phyloP scores from a whole-genome alignment of 2,113 vertebrate genomes.

The Brevimyrus niger region DNA sequence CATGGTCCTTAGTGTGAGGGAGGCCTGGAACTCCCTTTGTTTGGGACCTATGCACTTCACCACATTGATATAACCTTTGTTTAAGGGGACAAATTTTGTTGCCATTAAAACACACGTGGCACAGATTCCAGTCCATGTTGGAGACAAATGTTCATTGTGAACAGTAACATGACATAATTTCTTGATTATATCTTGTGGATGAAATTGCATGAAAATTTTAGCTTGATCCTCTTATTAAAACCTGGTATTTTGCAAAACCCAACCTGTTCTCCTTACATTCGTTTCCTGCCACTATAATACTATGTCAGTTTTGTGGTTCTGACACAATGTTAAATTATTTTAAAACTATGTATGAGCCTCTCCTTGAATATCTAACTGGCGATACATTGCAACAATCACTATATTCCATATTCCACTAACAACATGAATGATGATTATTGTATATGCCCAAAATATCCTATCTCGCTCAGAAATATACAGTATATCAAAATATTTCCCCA shows the following conservation, averaged over 20 bases:
- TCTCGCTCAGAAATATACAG: background rate
- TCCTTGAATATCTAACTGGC: background rate
- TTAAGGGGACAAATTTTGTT: conserved; percentile 55
- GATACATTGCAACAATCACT: background rate
- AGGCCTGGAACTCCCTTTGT: conserved; percentile 58
- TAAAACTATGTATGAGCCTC: background rate
- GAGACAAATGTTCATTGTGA: background rate
- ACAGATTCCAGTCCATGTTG: background rate
- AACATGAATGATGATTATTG: background rate
- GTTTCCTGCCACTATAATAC: background rate
- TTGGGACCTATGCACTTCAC: conserved; percentile 57
- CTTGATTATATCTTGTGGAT: background rate
- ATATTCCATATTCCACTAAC: background rate
- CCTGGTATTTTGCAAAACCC: background rate
- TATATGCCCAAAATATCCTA: background rate
- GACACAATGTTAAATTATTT: background rate
- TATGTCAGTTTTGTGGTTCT: background rate
- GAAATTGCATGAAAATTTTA: background rate
- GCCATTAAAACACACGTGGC: background rate
- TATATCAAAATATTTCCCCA: background rate
- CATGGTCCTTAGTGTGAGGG: conserved; percentile 63
- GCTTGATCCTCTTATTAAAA: background rate
- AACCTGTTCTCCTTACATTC: background rate
- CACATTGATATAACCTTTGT: conserved; percentile 64
- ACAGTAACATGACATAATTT: background rate